Evolutionary conservation across 2,888 invertebrate species (phyloP).

Genomic region (Sylvicola fuscatus): DNA sequence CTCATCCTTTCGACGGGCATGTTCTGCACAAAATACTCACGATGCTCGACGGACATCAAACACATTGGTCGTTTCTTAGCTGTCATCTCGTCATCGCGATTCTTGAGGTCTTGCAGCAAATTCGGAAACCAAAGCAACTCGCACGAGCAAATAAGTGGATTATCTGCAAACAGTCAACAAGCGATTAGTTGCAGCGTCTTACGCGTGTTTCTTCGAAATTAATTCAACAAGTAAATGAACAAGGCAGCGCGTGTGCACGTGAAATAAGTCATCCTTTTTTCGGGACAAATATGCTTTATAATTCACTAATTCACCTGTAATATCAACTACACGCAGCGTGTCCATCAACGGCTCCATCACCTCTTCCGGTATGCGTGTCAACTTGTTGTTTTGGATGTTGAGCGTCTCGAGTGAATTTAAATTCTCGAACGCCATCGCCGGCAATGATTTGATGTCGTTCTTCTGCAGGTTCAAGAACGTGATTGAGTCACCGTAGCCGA

Average conservation of each 20-base stretch:
- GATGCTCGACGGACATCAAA: conserved; percentile 58
- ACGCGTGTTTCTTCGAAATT: no score
- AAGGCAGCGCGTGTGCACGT: no score
- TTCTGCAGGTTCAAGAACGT: conserved; percentile 85
- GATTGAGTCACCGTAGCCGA: conserved; percentile 73
- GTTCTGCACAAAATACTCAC: conserved; percentile 63
- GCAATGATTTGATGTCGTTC: conserved; percentile 65
- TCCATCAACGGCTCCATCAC: conserved; percentile 78
- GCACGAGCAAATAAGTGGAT: conserved; percentile 73
- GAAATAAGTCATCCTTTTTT: no score
- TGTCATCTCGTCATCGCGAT: conserved; percentile 74
- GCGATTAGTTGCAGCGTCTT: no score
- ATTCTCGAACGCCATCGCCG: conserved; percentile 69
- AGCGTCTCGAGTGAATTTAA: conserved; percentile 75
- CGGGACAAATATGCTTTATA: no score
- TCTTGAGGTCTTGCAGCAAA: conserved; percentile 55
- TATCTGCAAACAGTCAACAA: no score
- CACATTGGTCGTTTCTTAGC: conserved; percentile 70
- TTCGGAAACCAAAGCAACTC: conserved; percentile 74
- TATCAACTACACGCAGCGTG: conserved; percentile 67
- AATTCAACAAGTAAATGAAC: no score
- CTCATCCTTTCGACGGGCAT: conserved; percentile 69
- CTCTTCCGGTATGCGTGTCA: conserved; percentile 64
- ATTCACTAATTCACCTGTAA: conserved; percentile 44
- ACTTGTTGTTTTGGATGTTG: conserved; percentile 72